Percentiles rank a stretch among this genome's conserved stretches.
phyloP scores from a whole-genome alignment of 2,797 vertebrate genomes.

The Sardinella longiceps region DNA sequence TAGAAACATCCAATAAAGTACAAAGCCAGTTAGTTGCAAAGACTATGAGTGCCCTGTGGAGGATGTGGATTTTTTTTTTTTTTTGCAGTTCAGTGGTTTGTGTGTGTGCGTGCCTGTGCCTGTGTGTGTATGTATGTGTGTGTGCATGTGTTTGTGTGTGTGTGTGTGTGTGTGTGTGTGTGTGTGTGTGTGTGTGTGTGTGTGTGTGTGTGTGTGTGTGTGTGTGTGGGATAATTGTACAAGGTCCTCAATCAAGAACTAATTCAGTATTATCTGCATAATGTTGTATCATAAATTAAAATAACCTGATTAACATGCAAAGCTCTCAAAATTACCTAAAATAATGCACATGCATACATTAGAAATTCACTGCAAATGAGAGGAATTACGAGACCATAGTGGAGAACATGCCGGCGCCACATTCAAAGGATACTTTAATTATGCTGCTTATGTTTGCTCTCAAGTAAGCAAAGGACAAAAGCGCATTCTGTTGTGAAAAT shows the following conservation, averaged over 20 bases:
- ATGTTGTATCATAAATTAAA: constrained; percentile 86
- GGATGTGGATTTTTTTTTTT: constrained; percentile 28
- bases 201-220: not conserved
- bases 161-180: not conserved
- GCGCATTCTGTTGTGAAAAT: not conserved
- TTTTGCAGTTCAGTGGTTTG: constrained; percentile 38
- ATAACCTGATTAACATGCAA: constrained; percentile 88
- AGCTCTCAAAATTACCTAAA: constrained; percentile 82
- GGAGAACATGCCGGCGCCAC: constrained; percentile 58
- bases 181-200: not conserved
- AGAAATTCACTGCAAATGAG: constrained; percentile 55
- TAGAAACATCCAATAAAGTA: constrained; percentile 82
- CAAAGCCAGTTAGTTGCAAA: constrained; percentile 73
- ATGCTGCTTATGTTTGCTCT: constrained; percentile 30
- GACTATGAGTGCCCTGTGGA: constrained; percentile 51
- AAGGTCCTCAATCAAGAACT: constrained; percentile 73
- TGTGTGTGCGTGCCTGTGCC: constrained; percentile 38
- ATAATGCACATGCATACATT: constrained; percentile 85
- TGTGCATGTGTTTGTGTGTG: constrained; percentile 10
- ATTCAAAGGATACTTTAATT: constrained; percentile 56
- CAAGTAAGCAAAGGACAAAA: constrained; percentile 20
- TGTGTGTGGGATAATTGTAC: constrained; percentile 47
- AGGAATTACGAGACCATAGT: constrained; percentile 61
- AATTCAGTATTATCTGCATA: constrained; percentile 79
- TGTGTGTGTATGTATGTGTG: constrained; percentile 19